Evolutionary conservation across 1,140 invertebrate species (phyloP).

Genomic region (Xylocopa sonorina): DNA sequence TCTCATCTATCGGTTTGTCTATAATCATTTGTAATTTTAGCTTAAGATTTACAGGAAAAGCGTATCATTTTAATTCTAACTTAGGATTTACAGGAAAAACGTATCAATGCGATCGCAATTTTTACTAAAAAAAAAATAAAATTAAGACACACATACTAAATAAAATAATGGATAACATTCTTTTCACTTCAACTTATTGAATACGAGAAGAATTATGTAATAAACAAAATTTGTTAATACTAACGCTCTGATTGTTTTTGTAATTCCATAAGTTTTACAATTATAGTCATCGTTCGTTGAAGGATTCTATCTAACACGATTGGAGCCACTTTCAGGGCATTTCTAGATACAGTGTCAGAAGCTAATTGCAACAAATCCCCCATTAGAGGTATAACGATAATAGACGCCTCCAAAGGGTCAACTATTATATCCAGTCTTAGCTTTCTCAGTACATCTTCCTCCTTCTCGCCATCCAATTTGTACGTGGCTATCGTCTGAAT

Average conservation of each 20-base stretch:
- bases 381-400: constrained; percentile 40
- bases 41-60: no score
- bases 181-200: not conserved
- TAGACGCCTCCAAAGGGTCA: constrained; percentile 57
- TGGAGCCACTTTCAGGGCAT: constrained; percentile 12
- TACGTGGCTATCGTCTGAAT: constrained; percentile 58
- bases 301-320: constrained; percentile 18
- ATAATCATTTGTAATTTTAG: not conserved
- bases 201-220: not conserved
- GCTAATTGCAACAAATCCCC: constrained; percentile 26
- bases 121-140: no score
- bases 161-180: no score
- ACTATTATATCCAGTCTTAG: constrained; percentile 38
- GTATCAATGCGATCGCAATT: no score
- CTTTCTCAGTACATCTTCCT: constrained; percentile 60
- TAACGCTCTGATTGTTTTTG: constrained; percentile 38
- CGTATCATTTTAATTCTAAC: no score
- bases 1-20: constrained; percentile 48
- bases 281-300: constrained; percentile 15
- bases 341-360: constrained; percentile 7
- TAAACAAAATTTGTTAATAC: not conserved
- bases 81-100: no score
- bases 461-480: constrained; percentile 19
- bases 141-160: no score
- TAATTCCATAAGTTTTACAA: constrained; percentile 33